Base-by-base conservation (phyloP, 2,888 invertebrate genomes). In the Netelia fuscicornis region DNA sequence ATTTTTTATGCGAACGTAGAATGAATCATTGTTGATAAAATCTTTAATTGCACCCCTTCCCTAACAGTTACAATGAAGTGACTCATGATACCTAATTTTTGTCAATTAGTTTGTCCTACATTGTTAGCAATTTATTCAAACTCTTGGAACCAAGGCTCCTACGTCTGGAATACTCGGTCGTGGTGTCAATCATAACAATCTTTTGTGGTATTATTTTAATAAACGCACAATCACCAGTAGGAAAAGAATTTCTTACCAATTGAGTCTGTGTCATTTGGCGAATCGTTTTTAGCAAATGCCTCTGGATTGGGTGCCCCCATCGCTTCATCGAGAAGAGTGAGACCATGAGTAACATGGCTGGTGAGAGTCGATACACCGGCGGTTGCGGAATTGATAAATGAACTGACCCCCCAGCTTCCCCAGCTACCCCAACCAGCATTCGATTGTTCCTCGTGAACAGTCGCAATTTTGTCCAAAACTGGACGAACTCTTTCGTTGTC, bases 291-390 rank as follows among this genome's bases (percentile, higher is more conserved):
- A 0, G 97, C 97, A 79, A 98, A 90, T 90, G 98, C 97, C 91
- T 96, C 97, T 0, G 98, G 97, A 90, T 97, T 96, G 0, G 98
- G 98, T 0, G 97, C 97, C 2, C 98, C 98, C 52, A 98, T 96
- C 13, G 97, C 96, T 58, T 96, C 96, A 94, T 98, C 98, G 82
- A 98, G 92, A 11, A 97, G 96, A 71, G 96, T 95, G 81, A 98
- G 94, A 2, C 98, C 97, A 94, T 98, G 97, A 54, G 97, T 97
- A 48, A 98, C 97, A 90, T 97, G 97, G 86, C 94, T 96, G 2
- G 97, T 97, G 74, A 98, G 94, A n/a, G 96, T 96, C 10, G 96
- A 96, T 11, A 98, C 96, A 6, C 97, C 96, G 81, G 96, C 96
- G 6, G 96, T 96, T 0, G 98, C 98, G 8, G 97, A 96, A 83